Base-by-base conservation (phyloP, 2,113 vertebrate species). In the Salminus brasiliensis region DNA sequence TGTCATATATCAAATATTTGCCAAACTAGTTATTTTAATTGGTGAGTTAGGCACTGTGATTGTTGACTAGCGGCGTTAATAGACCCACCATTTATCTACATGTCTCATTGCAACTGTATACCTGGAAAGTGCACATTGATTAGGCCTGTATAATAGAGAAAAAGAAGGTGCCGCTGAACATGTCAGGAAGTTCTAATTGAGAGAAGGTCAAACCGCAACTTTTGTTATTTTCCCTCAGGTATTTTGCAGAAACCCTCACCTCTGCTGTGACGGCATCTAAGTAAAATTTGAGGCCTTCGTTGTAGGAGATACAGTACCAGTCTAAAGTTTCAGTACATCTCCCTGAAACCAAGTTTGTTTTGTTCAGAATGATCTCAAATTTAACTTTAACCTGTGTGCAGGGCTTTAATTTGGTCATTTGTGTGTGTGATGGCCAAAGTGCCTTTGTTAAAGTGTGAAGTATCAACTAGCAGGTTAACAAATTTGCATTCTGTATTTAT, bases 181-280 rank as follows among this genome's bases (percentile, higher is more conserved):
- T 49, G 1, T 1, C 3, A 49, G n/a, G n/a, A 49, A 7, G 23
- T 41, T 29, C 15, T 5, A 49, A 8, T 62, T n/a, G n/a, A 10
- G 3, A 29, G 32, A 2, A 15, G 47, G 36, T 4, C 25, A 68
- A 45, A 21, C 2, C 5, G 72, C 34, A 0, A 39, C 27, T 52
- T 57, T 41, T 27, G 4, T 9, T 72, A 8, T 63, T 72, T 30
- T 65, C 65, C 53, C 3, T 0, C 70, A 98, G 97, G 97, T 93
- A 95, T 93, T 86, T 90, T 87, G 90, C 89, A 92, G 93, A 92
- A 95, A 68, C 79, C 79, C 94, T 93, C 95, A 96, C 90, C 91
- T 83, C 92, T 97, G 97, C 97, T 99, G 96, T 94, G 91, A 92
- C 85, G 86, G 95, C 93, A 93, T 88, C 94, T 93, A 91, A 76